Percentiles rank a stretch among this genome's conserved stretches.
phyloP scores from a whole-genome alignment of 2,888 invertebrate genomes.

The Stenodera caucasica region DNA sequence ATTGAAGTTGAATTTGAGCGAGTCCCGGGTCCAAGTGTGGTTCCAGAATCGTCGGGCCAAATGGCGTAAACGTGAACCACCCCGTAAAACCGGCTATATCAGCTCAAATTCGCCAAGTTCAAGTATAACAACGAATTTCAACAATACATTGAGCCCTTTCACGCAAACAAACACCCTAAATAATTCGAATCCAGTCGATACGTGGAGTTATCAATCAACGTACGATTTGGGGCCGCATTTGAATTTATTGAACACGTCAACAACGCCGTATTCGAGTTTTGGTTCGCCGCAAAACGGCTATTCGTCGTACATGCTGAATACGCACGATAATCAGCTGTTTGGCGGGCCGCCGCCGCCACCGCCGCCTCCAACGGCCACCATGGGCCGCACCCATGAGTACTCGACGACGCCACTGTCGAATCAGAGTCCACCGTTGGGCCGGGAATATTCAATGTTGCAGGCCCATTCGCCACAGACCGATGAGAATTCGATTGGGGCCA shows the following conservation, averaged over 20 bases:
- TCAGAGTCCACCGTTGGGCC: slow-evolving; percentile 66
- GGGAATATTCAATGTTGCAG: slow-evolving; percentile 68
- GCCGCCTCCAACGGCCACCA: slow-evolving; percentile 50
- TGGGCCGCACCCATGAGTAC: slow-evolving; percentile 61
- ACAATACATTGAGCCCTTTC: slow-evolving; percentile 61
- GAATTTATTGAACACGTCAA: slow-evolving; percentile 68
- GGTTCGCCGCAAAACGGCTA: slow-evolving; percentile 63
- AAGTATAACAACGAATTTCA: slow-evolving; percentile 56
- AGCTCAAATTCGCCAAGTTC: slow-evolving; percentile 71
- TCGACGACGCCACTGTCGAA: slow-evolving; percentile 57
- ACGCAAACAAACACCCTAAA: slow-evolving; percentile 57
- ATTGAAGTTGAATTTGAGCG: slow-evolving; percentile 85
- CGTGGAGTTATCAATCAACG: slow-evolving; percentile 74
- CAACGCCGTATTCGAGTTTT: slow-evolving; percentile 67
- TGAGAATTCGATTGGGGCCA: slow-evolving; percentile 54
- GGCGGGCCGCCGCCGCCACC: slow-evolving; percentile 52
- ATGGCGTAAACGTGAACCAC: slow-evolving; percentile 93
- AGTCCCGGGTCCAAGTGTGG: slow-evolving; percentile 78
- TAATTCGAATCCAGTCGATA: slow-evolving; percentile 64
- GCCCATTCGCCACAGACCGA: slow-evolving; percentile 62
- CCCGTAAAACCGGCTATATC: slow-evolving; percentile 82
- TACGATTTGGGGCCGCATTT: slow-evolving; percentile 78
- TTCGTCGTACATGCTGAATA: slow-evolving; percentile 66
- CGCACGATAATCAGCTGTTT: slow-evolving; percentile 74
- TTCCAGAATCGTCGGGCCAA: slow-evolving; percentile 91